A percentile compares a stretch with the other conserved stretches of the same genome.
Conservation (phyloP, 2,888 invertebrate genomes). For the Drosophila borealis region DNA sequence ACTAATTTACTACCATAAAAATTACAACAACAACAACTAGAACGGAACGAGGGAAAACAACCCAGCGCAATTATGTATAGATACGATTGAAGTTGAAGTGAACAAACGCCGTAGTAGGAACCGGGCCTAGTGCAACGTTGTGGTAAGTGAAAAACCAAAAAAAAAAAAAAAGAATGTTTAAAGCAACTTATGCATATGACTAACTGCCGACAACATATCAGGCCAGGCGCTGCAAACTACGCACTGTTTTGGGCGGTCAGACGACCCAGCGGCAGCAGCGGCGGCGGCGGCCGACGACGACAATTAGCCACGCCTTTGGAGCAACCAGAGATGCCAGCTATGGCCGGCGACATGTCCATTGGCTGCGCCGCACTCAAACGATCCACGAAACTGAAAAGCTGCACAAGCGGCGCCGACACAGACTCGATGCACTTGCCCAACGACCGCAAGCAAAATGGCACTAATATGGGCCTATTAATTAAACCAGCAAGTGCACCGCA, state of each 20-base stretch:
- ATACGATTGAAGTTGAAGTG: slow-evolving; percentile 55
- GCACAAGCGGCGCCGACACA: slow-evolving; percentile 72
- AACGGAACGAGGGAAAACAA: slow-evolving; percentile 61
- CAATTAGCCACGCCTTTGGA: slow-evolving; percentile 55
- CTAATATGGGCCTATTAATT: slow-evolving; percentile 44
- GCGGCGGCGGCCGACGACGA: slow-evolving; percentile 13
- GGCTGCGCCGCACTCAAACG: slow-evolving; percentile 84
- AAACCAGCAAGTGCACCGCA: slow-evolving; percentile 72
- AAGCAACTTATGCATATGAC: background rate
- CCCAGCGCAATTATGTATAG: slow-evolving; percentile 60
- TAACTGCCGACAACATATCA: slow-evolving; percentile 7
- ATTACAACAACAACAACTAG: slow-evolving; percentile 44
- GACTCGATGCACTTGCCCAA: slow-evolving; percentile 68
- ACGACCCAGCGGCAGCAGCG: slow-evolving; percentile 13
- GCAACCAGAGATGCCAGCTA: slow-evolving; percentile 39
- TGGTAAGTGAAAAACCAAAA: slow-evolving; percentile 30
- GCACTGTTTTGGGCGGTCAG: slow-evolving; percentile 32
- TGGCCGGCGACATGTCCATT: slow-evolving; percentile 84
- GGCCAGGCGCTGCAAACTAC: slow-evolving; percentile 49
- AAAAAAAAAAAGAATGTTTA: background rate
- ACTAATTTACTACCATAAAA: slow-evolving; percentile 38
- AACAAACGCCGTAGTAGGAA: slow-evolving; percentile 48
- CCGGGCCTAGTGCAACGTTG: slow-evolving; percentile 53
- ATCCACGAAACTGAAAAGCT: slow-evolving; percentile 80
- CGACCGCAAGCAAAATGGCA: slow-evolving; percentile 65